A percentile compares a stretch with the other conserved stretches of the same genome.
These are phyloP conservation scores for Drosophila setosimentum DNA, from an alignment of 2,888 invertebrate genomes.

Conservation along the genomic window DNA sequence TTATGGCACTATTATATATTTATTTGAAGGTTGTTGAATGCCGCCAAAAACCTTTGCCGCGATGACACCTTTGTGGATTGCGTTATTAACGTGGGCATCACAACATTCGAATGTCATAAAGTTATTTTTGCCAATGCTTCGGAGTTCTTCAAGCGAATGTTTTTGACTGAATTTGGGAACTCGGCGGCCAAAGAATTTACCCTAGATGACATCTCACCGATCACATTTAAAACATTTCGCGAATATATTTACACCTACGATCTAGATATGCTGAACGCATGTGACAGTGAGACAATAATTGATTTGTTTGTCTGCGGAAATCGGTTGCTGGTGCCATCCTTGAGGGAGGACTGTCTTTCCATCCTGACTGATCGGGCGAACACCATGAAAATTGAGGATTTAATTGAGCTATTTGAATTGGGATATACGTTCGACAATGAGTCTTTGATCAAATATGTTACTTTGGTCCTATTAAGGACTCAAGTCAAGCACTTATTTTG, in stretches of 20 bases:
- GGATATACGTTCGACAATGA: conserved; percentile 2
- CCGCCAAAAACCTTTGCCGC: conserved; percentile 1
- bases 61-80: conserved; percentile 39
- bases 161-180: conserved; percentile 36
- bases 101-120: conserved; percentile 47
- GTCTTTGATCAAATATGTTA: background rate
- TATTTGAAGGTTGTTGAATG: conserved; percentile 11
- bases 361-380: background rate
- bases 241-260: conserved; percentile 31
- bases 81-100: conserved; percentile 26
- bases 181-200: conserved; percentile 1
- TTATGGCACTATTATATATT: too few relatives aligned
- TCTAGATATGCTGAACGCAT: background rate
- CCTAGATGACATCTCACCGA: conserved; percentile 17
- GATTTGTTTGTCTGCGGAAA: conserved; percentile 18
- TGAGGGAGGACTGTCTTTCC: background rate
- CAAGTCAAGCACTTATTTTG: conserved; percentile 5
- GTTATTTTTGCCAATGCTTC: conserved; percentile 36
- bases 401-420: conserved; percentile 16
- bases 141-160: conserved; percentile 44
- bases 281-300: background rate
- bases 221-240: conserved; percentile 27
- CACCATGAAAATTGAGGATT: background rate
- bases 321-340: conserved; percentile 18
- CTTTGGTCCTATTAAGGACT: background rate